Conservation (phyloP, 2,113 vertebrate genomes). For the Actenoides lindsayi region DNA sequence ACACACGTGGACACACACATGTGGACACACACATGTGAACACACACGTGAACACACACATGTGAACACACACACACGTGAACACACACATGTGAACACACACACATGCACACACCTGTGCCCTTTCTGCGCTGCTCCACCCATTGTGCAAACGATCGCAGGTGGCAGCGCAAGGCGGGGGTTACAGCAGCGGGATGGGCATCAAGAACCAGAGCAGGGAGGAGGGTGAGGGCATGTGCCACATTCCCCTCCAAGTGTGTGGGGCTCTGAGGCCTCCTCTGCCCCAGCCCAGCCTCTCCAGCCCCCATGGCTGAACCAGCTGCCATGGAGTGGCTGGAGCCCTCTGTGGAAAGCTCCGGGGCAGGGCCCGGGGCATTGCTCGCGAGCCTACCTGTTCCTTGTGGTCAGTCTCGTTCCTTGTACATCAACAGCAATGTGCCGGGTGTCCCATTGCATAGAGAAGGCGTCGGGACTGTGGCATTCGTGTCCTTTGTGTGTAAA, state of each 20-base stretch:
- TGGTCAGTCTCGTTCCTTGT: conserved; percentile 9
- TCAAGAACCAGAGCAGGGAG: not conserved
- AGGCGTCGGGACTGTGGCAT: fast-evolving
- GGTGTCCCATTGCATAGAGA: not conserved
- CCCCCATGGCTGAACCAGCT: not conserved
- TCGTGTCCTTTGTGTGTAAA: not conserved
- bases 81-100: not conserved
- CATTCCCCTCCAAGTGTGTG: not conserved
- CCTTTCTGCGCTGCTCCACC: not conserved
- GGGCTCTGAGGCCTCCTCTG: not conserved
- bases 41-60: too few relatives aligned
- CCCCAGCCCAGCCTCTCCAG: not conserved
- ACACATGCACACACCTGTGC: not conserved
- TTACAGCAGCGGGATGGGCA: fast-evolving
- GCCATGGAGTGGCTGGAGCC: fast-evolving
- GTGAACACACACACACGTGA: too few relatives aligned
- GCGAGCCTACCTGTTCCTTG: not conserved
- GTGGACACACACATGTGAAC: too few relatives aligned
- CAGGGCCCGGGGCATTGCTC: not conserved
- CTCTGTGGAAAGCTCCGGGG: not conserved
- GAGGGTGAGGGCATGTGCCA: too few relatives aligned
- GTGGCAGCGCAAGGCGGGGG: fast-evolving
- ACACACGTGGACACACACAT: too few relatives aligned
- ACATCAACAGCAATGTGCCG: not conserved
- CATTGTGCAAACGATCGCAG: not conserved